These are phyloP conservation scores for Copidosoma aretas DNA, from an alignment of 2,888 invertebrate genomes.

Conservation along the genomic window DNA sequence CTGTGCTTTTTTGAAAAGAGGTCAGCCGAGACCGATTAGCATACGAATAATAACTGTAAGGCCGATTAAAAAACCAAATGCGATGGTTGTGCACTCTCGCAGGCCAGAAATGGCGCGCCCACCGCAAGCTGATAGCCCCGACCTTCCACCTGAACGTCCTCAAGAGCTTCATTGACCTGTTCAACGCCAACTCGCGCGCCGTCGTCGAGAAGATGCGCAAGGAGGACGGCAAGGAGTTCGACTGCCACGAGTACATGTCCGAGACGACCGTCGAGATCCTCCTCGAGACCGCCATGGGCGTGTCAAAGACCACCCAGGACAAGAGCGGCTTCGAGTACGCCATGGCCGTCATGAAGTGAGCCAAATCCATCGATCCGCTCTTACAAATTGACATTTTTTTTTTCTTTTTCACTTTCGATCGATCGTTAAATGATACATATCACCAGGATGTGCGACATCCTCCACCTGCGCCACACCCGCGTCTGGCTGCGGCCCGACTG, in stretches of 20 bases:
- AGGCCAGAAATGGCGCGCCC: conserved; percentile 86
- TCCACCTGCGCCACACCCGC: conserved; percentile 82
- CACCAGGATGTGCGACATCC: conserved; percentile 79
- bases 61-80: not conserved
- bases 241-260: conserved; percentile 85
- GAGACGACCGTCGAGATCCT: conserved; percentile 85
- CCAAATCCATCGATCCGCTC: conserved; percentile 12
- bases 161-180: conserved; percentile 84
- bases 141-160: conserved; percentile 88
- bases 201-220: conserved; percentile 77
- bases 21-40: not conserved
- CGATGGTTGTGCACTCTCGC: conserved; percentile 7
- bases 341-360: conserved; percentile 82
- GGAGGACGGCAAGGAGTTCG: conserved; percentile 72
- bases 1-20: no score
- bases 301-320: conserved; percentile 81
- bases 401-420: not conserved
- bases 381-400: not conserved
- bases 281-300: conserved; percentile 87
- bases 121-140: conserved; percentile 85
- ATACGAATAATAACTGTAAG: not conserved
- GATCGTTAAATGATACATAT: not conserved
- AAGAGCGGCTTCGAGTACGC: conserved; percentile 85
- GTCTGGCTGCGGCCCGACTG: conserved; percentile 80
- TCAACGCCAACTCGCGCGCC: conserved; percentile 81